Evolutionary conservation across 2,797 vertebrate species (phyloP), one percentile per base, ranked within the genome.

Genomic region (Cygnus olor): DNA sequence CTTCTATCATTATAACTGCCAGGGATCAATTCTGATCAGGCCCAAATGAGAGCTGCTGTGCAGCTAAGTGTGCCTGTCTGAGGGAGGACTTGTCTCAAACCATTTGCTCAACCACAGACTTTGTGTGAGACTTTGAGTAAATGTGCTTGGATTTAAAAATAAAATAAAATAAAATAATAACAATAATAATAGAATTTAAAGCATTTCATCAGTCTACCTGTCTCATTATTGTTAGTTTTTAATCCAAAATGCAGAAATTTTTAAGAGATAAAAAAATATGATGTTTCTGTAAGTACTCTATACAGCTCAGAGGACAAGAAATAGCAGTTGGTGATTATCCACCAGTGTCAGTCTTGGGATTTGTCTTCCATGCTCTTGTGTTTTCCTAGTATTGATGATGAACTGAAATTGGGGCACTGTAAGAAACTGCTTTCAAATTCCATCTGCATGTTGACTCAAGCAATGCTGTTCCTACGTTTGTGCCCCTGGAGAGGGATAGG

Each of bases 301-400:
- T 24, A 36, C 1, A 11, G 6, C 18, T 42, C 56, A 64, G 60
- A 57, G 44, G 17, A 28, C 3, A 57, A 54, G 49, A 81, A 30
- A 40, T 14, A 91, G 6, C 12, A 63, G 20, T 0, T 1, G 2
- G 2, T 25, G 20, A 60, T 24, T 4, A 4, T 40, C 27, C 21
- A 47, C 11, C 21, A 45, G 24, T 30, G 66, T 25, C 14, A 0
- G 4, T 28, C 73, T 60, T 60, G 24, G 58, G 80, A 64, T 77
- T 83, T 80, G 7, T 20, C 36, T 56, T 70, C 38, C 6, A 2
- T 34, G 18, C 14, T 7, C 20, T 85, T 78, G 10, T 28, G 18
- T 71, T 91, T 88, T 77, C 80, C 78, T 58, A 14, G 10, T 11
- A 85, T 64, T 83, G 69, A 19, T 40, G 70, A 27, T 25, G 45